A percentile compares a stretch with the other conserved stretches of the same genome.
Evolutionary conservation across 1,140 invertebrate genomes (phyloP).

Genomic region (Musca vetustissima): DNA sequence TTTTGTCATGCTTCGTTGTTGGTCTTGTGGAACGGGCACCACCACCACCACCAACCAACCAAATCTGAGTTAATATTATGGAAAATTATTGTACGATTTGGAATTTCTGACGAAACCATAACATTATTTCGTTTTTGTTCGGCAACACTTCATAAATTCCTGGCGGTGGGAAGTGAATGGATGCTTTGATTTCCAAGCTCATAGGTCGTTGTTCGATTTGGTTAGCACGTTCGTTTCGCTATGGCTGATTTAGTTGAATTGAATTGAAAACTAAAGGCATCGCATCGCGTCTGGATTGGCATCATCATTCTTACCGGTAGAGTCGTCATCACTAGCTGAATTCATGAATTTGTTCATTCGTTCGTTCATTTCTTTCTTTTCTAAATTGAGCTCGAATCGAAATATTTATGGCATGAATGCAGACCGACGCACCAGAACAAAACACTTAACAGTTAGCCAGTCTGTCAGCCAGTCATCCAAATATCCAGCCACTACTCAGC

Average conservation of each 20-base stretch:
- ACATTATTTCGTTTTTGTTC: conserved; percentile 51
- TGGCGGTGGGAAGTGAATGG: background rate
- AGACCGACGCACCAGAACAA: background rate
- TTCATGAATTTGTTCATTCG: conserved; percentile 1
- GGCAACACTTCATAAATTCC: conserved; percentile 46
- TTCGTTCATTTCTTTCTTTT: too few species aligned
- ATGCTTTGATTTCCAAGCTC: background rate
- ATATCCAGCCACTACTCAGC: background rate
- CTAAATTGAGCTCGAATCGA: background rate
- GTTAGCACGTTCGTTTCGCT: conserved; percentile 5
- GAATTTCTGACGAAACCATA: conserved; percentile 41
- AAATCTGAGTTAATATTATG: too few species aligned
- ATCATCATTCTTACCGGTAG: too few species aligned
- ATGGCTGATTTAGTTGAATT: conserved; percentile 2
- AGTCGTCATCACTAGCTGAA: too few species aligned
- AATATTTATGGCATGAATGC: conserved; percentile 1
- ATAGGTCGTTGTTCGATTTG: background rate
- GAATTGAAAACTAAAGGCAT: too few species aligned
- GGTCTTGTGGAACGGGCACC: too few species aligned
- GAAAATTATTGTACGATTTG: too few species aligned
- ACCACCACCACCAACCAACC: too few species aligned
- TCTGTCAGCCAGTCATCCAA: background rate
- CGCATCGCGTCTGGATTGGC: too few species aligned
- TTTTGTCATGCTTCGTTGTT: too few species aligned
- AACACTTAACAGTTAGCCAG: background rate